phyloP scores from a whole-genome alignment of 2,797 vertebrate genomes.

The Tamandua tetradactyla region DNA sequence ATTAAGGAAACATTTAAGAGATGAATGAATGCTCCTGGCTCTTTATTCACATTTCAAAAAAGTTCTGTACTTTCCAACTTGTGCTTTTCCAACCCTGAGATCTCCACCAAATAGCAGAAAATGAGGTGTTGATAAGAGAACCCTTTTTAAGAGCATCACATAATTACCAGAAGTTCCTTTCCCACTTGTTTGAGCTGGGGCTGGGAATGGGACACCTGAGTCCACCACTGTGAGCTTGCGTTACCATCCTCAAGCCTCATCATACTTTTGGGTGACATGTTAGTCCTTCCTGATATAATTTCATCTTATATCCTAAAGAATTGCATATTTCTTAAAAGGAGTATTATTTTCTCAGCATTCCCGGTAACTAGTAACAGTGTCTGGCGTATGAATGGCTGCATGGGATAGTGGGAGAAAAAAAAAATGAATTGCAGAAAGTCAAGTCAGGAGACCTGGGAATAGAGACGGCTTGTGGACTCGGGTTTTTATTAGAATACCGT shows the following conservation, averaged over 20 bases:
- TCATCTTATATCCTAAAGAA: background rate
- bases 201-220: background rate
- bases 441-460: background rate
- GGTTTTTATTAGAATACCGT: conserved; percentile 51
- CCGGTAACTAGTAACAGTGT: background rate
- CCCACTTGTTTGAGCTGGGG: background rate
- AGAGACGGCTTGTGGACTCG: background rate
- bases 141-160: background rate
- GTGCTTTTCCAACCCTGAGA: background rate
- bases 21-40: background rate
- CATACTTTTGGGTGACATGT: background rate
- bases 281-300: background rate
- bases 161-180: background rate
- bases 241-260: background rate
- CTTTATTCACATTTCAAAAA: background rate
- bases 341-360: background rate
- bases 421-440: background rate
- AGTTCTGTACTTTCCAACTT: background rate
- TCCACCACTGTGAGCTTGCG: background rate
- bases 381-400: background rate
- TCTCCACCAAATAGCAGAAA: background rate
- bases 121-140: background rate
- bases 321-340: background rate
- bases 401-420: background rate
- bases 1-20: background rate